These are phyloP conservation scores for Oceanites oceanicus DNA, from an alignment of 2,113 vertebrate genomes.

Conservation along the genomic window DNA sequence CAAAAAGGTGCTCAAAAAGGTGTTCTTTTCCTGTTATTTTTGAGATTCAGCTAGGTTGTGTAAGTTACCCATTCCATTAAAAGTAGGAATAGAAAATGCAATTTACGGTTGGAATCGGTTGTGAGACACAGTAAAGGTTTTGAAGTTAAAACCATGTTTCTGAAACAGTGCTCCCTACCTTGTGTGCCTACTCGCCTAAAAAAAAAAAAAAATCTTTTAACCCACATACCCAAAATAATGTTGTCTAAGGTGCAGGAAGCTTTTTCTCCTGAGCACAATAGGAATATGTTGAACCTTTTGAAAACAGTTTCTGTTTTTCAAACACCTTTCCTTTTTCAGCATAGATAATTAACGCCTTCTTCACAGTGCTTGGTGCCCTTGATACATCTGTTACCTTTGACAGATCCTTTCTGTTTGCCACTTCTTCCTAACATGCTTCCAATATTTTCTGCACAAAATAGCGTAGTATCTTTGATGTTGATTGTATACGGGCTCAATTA, in stretches of 20 bases:
- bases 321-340: conserved; percentile 49
- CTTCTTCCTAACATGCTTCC: neutral
- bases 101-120: neutral
- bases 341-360: conserved; percentile 54
- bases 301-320: conserved; percentile 68
- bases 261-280: conserved; percentile 45
- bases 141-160: neutral
- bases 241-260: neutral
- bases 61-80: neutral
- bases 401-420: conserved; percentile 52
- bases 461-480: conserved; percentile 40
- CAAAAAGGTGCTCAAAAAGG: neutral
- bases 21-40: neutral
- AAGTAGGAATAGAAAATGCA: neutral
- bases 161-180: neutral
- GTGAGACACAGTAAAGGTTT: neutral
- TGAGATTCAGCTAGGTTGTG: neutral
- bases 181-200: neutral
- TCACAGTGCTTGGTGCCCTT: conserved; percentile 29
- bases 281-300: conserved; percentile 52
- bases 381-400: conserved; percentile 51
- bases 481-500: conserved; percentile 31
- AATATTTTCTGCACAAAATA: conserved; percentile 38
- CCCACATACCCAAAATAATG: neutral
- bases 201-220: neutral